Percentiles rank a stretch among this genome's conserved stretches.
phyloP scores from a whole-genome alignment of 2,888 invertebrate species.

The Lasioglossum pauxillum region DNA sequence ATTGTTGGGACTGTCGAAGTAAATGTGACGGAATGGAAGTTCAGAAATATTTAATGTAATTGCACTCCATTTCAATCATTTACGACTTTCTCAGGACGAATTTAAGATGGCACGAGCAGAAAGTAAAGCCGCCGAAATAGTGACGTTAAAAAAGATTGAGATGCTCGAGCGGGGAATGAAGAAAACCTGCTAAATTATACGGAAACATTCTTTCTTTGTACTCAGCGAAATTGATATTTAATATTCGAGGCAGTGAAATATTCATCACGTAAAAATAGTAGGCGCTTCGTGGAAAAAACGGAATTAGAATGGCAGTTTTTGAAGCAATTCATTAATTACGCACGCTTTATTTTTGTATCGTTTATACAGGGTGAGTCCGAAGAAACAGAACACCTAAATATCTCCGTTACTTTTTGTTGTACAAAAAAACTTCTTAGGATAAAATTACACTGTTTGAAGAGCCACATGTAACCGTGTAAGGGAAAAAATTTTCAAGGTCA shows the following conservation, averaged over 20 bases:
- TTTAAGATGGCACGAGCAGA: background rate
- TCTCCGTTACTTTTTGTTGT: too few species aligned
- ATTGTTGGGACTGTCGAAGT: background rate
- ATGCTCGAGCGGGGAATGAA: background rate
- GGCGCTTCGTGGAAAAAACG: background rate
- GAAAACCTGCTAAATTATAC: slow-evolving; percentile 6
- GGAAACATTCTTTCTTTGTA: slow-evolving; percentile 3
- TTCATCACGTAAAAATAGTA: background rate
- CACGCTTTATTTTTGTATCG: background rate
- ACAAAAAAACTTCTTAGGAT: too few species aligned
- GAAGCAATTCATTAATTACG: background rate
- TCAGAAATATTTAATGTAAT: background rate
- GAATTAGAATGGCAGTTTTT: background rate
- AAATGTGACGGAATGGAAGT: background rate
- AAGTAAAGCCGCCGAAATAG: background rate
- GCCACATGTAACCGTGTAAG: too few species aligned
- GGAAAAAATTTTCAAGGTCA: too few species aligned
- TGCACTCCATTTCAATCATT: background rate
- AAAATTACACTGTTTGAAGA: too few species aligned
- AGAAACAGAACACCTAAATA: too few species aligned
- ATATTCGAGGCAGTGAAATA: background rate
- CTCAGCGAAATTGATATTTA: background rate
- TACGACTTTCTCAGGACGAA: background rate
- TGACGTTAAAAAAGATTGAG: slow-evolving; percentile 5
- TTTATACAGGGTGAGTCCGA: too few species aligned